Evolutionary conservation across 1,140 invertebrate genomes (phyloP), one percentile per base, ranked within the genome.

Genomic region (Cydia amplana): DNA sequence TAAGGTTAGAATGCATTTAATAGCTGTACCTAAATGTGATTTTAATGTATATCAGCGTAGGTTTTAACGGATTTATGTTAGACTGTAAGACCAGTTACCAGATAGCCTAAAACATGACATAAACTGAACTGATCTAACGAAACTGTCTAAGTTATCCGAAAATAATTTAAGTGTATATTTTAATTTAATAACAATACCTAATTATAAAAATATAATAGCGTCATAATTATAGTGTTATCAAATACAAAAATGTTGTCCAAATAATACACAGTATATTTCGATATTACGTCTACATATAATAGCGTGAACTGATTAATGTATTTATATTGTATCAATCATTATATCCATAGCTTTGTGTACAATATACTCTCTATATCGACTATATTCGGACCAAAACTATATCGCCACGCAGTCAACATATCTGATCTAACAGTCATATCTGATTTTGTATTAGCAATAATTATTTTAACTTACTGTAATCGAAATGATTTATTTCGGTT

Each of bases 371-470:
- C 32, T 70, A 70, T 70, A 70, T 70, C 4, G 43, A 70, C 25
- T 40, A 10, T 70, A 70, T 40, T 91, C 77, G 89, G 89, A 89
- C 89, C 89, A 91, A 91, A 80, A 84, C 80, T 81, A 79, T 85
- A 85, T 80, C 80, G 83, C 84, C 77, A 80, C 75, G 84, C 84
- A 85, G 85, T 76, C 51, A 83, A 84, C 89, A 91, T 91, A 91
- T 91, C 89, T 91, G 82, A 81, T 84, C 81, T 78, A 75, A 76
- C 78, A 80, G 79, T 85, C 89, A 91, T 91, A 91, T 91, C 89
- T 87, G 75, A 82, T 77, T 84, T 80, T 78, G 65, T 84, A 80
- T 79, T 89, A 89, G 89, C 89, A 89, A 88, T 89, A 91, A 86
- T 74, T 40, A 74, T 74, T 74, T 73, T 20, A 72, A 72, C 40